Percentiles rank a stretch among this genome's conserved stretches.
phyloP scores from a whole-genome alignment of 2,797 vertebrate genomes.

The Mustela erminea region DNA sequence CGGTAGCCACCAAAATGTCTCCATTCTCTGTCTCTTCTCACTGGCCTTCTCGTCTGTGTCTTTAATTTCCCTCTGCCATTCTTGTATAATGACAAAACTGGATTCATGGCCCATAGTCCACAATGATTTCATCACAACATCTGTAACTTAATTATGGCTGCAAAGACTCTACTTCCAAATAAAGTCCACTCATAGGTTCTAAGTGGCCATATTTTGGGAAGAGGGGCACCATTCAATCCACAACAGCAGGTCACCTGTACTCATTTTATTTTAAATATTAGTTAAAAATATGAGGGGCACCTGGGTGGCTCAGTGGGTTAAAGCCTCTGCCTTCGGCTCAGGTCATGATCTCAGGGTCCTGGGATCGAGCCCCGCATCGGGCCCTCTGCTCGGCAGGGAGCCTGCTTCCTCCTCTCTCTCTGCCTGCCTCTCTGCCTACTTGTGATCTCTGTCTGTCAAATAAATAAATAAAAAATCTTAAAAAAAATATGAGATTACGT shows the following conservation, averaged over 20 bases:
- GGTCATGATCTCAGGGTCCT: too few relatives aligned
- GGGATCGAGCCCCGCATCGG: too few relatives aligned
- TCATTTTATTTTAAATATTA: conserved; percentile 8
- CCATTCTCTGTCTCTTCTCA: neutral
- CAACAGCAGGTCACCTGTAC: neutral
- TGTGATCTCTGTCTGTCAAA: too few relatives aligned
- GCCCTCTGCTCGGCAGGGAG: too few relatives aligned
- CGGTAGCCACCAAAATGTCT: neutral
- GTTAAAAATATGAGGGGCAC: neutral
- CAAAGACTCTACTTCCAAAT: neutral
- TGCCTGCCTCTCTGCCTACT: too few relatives aligned
- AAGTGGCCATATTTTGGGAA: neutral
- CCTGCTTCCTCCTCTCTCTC: too few relatives aligned
- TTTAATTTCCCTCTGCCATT: neutral
- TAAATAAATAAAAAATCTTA: too few relatives aligned
- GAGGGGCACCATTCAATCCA: neutral
- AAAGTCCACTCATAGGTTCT: neutral
- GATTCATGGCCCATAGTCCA: neutral
- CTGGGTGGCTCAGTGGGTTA: too few relatives aligned
- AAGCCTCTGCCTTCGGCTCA: too few relatives aligned
- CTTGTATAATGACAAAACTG: neutral
- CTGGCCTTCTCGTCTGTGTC: neutral
- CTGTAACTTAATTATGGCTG: neutral
- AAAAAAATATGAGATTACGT: neutral
- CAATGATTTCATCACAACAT: neutral